Percentiles rank a stretch among this genome's conserved stretches.
phyloP scores from a whole-genome alignment of 2,888 invertebrate species.

The Chloroclysta siterata region DNA sequence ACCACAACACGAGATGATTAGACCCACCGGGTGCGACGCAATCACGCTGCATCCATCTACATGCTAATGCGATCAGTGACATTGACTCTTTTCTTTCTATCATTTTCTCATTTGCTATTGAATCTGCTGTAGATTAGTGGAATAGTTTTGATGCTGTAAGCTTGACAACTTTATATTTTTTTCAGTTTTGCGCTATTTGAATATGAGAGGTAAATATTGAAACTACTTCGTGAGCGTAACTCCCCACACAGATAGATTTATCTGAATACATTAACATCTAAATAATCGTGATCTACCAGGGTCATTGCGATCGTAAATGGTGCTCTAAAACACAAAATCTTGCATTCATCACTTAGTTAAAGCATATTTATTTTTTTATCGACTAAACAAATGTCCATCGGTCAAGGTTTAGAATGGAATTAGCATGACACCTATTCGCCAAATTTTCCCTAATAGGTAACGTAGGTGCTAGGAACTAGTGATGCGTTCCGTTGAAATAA shows the following conservation, averaged over 20 bases:
- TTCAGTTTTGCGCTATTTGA: too few relatives aligned
- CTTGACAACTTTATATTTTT: too few relatives aligned
- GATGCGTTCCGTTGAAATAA: too few relatives aligned
- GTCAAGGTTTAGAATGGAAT: slow-evolving; percentile 29
- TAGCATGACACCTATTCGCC: slow-evolving; percentile 29
- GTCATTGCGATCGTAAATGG: slow-evolving; percentile 21
- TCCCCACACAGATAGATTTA: slow-evolving; percentile 10
- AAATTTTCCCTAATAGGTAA: neutral
- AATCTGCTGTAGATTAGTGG: neutral
- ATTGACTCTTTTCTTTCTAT: slow-evolving; percentile 42
- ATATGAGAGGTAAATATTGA: too few relatives aligned
- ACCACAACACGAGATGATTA: neutral
- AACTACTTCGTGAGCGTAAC: slow-evolving; percentile 10
- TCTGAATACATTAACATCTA: slow-evolving; percentile 1
- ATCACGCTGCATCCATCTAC: slow-evolving; percentile 31
- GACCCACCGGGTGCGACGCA: neutral
- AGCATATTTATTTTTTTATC: slow-evolving; percentile 2
- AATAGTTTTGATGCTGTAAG: too few relatives aligned
- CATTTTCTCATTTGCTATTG: slow-evolving; percentile 11
- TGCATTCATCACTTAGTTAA: slow-evolving; percentile 7
- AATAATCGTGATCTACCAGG: slow-evolving; percentile 10
- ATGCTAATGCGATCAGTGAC: slow-evolving; percentile 31
- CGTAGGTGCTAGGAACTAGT: neutral
- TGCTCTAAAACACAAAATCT: slow-evolving; percentile 2
- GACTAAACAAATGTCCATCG: slow-evolving; percentile 9